Conservation (phyloP, 2,888 invertebrate species). For the Bombyx huttoni region DNA sequence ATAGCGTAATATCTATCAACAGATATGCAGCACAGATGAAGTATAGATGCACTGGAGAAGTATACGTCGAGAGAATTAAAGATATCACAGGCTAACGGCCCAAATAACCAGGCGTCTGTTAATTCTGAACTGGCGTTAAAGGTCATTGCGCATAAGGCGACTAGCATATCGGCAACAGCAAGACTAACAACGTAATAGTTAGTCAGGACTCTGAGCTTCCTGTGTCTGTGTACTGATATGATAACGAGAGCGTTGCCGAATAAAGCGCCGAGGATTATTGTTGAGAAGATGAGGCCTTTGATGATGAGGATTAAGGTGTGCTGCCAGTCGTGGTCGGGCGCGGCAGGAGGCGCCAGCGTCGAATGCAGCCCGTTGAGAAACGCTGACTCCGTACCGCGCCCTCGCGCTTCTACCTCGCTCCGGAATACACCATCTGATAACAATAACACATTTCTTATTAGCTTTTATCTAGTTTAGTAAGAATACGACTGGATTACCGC, state of each 20-base stretch:
- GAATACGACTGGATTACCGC: too few species aligned
- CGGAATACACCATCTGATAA: slow-evolving; percentile 51
- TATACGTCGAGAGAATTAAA: slow-evolving; percentile 96
- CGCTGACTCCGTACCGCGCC: slow-evolving; percentile 67
- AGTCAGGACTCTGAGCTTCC: slow-evolving; percentile 88
- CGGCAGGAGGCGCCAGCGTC: slow-evolving; percentile 63
- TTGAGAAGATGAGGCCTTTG: slow-evolving; percentile 85
- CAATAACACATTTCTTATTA: slow-evolving; percentile 8
- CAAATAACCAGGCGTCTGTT: slow-evolving; percentile 91
- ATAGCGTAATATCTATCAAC: slow-evolving; percentile 94
- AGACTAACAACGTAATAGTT: slow-evolving; percentile 97
- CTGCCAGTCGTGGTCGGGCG: slow-evolving; percentile 53
- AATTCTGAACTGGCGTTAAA: slow-evolving; percentile 92
- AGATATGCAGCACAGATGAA: slow-evolving; percentile 94
- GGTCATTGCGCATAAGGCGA: slow-evolving; percentile 93
- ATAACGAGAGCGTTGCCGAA: slow-evolving; percentile 94
- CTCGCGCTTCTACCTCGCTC: slow-evolving; percentile 59
- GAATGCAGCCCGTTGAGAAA: slow-evolving; percentile 57
- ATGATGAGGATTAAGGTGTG: slow-evolving; percentile 74
- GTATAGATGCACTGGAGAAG: slow-evolving; percentile 91
- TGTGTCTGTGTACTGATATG: slow-evolving; percentile 84
- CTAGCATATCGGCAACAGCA: slow-evolving; percentile 94
- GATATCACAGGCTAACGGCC: slow-evolving; percentile 91
- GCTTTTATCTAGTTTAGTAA: too few species aligned
- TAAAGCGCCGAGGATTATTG: slow-evolving; percentile 90